Evolutionary conservation across 2,797 vertebrate species (phyloP), one percentile per base, ranked within the genome.

Genomic region (Darevskia mixta): DNA sequence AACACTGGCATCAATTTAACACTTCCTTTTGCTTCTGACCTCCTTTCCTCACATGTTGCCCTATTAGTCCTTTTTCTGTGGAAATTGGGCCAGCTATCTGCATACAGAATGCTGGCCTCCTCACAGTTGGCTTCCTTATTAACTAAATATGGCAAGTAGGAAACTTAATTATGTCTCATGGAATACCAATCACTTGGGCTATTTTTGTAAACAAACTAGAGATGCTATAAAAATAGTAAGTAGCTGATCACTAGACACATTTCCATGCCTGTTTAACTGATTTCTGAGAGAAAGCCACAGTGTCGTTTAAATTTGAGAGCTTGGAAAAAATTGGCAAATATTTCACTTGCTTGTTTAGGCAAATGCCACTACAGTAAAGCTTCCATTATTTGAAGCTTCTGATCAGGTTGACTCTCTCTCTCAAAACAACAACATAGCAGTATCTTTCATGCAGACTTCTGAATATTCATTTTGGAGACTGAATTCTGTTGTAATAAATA

Each of bases 141-240:
- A 83, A 10, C 38, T 73, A 91, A 87, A 79, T 32, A 83, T 82
- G 87, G 92, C 91, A 91, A 90, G 92, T 18, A 45, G 73, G 41
- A 89, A 88, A 91, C 72, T 55, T 92, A 66, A 83, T 64, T 0
- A 17, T 69, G 82, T 79, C 79, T 94, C 78, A 89, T 91, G 78
- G 89, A 91, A 87, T 87, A 93, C 72, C 85, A 91, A 78, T 83
- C 72, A 91, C 76, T 89, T 94, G 87, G 29, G 85, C 35, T 86
- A 78, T 75, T n/a, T 85, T 92, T 90, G 82, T 94, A 85, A 80
- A 18, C 73, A 85, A 79, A 49, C 4, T 29, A 88, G 45, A 84
- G 72, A 87, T 4, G 15, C 85, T 86, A 90, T 92, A 93, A 86
- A 94, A 87, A 61, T 71, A 89, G 32, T 64, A 89, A 91, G 90